phyloP scores from a whole-genome alignment of 1,140 invertebrate species.

The Drosophila sechellia region DNA sequence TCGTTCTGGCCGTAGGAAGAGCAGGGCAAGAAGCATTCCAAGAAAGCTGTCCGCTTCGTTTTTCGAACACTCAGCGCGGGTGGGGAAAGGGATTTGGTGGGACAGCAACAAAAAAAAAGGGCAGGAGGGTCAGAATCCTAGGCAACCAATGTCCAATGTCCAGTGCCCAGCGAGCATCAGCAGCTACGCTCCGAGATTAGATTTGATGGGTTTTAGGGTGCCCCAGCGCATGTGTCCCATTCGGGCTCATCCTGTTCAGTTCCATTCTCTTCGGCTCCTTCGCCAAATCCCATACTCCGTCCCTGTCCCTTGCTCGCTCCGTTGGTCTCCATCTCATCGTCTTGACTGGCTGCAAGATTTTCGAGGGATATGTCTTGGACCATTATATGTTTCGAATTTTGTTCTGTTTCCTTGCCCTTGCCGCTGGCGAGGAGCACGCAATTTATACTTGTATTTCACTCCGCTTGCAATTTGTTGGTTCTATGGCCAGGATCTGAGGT shows the following conservation, averaged over 20 bases:
- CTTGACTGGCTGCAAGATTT: constrained; percentile 21
- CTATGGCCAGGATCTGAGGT: background rate
- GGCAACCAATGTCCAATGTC: constrained; percentile 61
- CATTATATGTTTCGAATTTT: constrained; percentile 45
- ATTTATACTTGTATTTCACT: constrained; percentile 58
- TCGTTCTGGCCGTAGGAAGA: constrained; percentile 61
- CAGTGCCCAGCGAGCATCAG: constrained; percentile 60
- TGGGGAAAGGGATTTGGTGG: constrained; percentile 8
- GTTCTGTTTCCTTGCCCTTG: constrained; percentile 33
- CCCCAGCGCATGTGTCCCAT: constrained; percentile 57
- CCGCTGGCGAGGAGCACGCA: constrained; percentile 35
- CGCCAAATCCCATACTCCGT: background rate
- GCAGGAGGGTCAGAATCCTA: constrained; percentile 43
- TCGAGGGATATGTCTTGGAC: constrained; percentile 56
- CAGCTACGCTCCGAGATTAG: constrained; percentile 79
- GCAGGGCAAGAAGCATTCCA: constrained; percentile 50
- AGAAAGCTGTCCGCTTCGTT: constrained; percentile 75
- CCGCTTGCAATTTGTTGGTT: constrained; percentile 18
- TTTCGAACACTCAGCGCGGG: constrained; percentile 41
- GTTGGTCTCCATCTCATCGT: constrained; percentile 16
- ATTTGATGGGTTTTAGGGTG: constrained; percentile 80
- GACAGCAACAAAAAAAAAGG: background rate
- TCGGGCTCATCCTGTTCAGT: constrained; percentile 20
- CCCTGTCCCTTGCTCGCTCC: constrained; percentile 19
- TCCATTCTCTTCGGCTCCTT: constrained; percentile 11